Evolutionary conservation across 2,888 invertebrate genomes (phyloP).

Genomic region (Bombyx huttoni): DNA sequence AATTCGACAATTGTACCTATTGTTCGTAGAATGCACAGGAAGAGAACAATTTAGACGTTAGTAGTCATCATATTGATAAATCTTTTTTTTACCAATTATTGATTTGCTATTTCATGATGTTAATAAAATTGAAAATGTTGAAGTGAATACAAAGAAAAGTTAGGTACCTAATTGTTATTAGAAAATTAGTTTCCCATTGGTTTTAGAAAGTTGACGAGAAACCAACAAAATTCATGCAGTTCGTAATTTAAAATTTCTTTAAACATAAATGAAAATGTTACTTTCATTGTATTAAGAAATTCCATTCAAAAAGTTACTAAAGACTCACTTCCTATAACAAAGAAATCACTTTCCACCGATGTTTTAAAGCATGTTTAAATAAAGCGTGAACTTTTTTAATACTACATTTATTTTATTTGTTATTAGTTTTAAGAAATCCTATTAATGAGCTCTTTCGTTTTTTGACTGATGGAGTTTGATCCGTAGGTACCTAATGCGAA

Average conservation of each 20-base stretch:
- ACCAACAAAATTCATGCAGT: background rate
- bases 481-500: conserved; percentile 2
- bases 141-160: background rate
- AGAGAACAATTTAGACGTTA: too few species aligned
- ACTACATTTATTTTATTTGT: background rate
- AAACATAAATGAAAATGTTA: too few species aligned
- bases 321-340: too few species aligned
- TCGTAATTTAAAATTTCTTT: too few species aligned
- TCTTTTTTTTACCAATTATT: too few species aligned
- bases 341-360: too few species aligned
- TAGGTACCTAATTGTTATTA: background rate
- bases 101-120: background rate
- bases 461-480: background rate
- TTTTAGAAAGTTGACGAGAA: background rate
- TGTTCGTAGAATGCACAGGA: too few species aligned
- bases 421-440: background rate
- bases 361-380: background rate
- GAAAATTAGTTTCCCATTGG: background rate
- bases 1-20: too few species aligned
- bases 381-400: background rate
- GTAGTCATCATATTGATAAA: too few species aligned
- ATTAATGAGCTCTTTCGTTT: background rate
- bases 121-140: background rate
- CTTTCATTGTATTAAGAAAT: too few species aligned
- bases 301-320: too few species aligned